Base-by-base conservation (phyloP, 37 sponge, comb jelly and placozoan genomes). In the Aphrocallistes beatrix region DNA sequence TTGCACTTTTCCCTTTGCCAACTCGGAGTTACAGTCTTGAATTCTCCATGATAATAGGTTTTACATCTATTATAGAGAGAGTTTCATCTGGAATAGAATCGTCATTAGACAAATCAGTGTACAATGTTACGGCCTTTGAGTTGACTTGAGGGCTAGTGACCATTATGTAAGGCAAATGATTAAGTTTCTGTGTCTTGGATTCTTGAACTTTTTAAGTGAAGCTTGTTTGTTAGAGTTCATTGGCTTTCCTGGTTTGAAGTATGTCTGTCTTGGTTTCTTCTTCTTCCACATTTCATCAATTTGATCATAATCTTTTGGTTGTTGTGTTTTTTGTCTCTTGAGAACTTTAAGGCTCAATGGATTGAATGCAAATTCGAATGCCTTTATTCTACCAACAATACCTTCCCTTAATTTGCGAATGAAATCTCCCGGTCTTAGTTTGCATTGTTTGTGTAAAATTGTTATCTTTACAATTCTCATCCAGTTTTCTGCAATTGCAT, bases 331-430 rank as follows among this genome's bases (percentile, higher is more conserved):
- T 60, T 19, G 3, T 60, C 34, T 60, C 75, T 60, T 60, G 34
- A 60, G 21, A 60, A 60, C 21, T 60, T 60, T 60, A 13, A 13
- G 21, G 75, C 75, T 32, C 75, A 60, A 60, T 60, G 75, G 34
- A 1, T 60, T 13, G 75, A 60, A 60, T 60, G 75, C 75, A 21
- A 60, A 60, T 19, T 60, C 21, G 21, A 60, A 60, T 60, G 75
- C 34, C 25, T 60, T 60, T 3, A 60, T 60, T 60, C 75, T 60
- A 19, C 75, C 75, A 60, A 60, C 75, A 60, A 60, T 60, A 60
- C 75, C 25, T 28, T 60, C 25, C 8, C 75, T 3, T 32, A 60
- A 60, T 60, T 60, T 60, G 21, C 75, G 75, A 13, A 60, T 60
- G 75, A 60, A 60, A 60, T 60, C 75, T 19, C 34, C 75, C 21